These are phyloP conservation scores for Nymphicus hollandicus DNA, from an alignment of 2,113 vertebrate species.

Conservation along the genomic window DNA sequence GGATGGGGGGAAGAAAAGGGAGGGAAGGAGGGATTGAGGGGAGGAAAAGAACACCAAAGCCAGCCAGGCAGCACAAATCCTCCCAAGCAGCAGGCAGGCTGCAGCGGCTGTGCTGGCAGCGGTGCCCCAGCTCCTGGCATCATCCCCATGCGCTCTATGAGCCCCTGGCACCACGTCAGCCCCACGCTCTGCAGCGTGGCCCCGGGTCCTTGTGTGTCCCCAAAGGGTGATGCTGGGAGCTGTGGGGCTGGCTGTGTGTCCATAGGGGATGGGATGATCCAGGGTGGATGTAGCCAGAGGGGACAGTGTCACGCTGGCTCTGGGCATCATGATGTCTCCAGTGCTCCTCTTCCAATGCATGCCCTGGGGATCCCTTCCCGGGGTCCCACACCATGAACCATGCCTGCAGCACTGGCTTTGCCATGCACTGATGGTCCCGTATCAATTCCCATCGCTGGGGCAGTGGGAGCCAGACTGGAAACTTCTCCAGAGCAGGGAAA, in stretches of 20 bases:
- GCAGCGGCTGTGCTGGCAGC: not conserved
- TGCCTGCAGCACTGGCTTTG: not conserved
- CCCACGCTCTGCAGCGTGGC: no score
- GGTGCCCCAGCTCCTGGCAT: accelerated
- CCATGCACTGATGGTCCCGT: not conserved
- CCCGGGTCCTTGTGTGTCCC: not conserved
- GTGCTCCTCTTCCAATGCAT: accelerated
- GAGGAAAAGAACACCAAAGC: not conserved
- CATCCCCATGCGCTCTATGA: accelerated
- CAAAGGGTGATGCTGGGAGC: accelerated
- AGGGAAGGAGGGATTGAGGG: not conserved
- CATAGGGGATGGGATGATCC: not conserved
- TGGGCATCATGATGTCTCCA: not conserved
- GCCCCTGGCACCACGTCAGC: accelerated
- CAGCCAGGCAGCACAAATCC: conserved; percentile 34
- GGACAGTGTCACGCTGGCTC: accelerated
- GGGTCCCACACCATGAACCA: accelerated
- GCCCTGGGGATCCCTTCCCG: not conserved
- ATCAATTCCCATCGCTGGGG: not conserved
- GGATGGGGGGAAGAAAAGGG: not conserved
- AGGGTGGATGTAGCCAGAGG: not conserved
- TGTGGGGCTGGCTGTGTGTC: accelerated
- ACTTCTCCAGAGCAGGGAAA: not conserved
- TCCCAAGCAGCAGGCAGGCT: not conserved
- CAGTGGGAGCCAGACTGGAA: not conserved